phyloP scores from a whole-genome alignment of 1,140 invertebrate species.

The Drosophila albomicans region DNA sequence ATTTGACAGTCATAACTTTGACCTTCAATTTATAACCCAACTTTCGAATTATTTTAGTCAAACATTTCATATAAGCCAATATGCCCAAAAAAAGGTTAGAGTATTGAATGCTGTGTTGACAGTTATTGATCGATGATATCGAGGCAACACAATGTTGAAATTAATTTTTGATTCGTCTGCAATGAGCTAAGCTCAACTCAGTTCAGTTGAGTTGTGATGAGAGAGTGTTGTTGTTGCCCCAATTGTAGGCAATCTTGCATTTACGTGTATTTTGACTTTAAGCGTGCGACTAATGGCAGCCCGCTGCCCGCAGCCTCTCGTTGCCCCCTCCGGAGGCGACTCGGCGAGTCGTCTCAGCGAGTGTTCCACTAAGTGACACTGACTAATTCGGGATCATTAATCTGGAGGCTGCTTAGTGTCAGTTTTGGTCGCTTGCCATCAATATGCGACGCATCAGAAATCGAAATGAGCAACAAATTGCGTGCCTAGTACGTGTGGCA shows the following conservation, averaged over 20 bases:
- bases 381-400: conserved; percentile 78
- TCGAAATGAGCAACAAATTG: conserved; percentile 43
- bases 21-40: too few species aligned
- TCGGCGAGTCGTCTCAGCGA: conserved; percentile 22
- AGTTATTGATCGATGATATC: conserved; percentile 81
- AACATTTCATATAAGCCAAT: neutral
- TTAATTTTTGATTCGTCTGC: conserved; percentile 70
- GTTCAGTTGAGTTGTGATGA: neutral
- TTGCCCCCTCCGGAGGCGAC: neutral
- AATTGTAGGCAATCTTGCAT: conserved; percentile 63
- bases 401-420: conserved; percentile 76
- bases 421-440: conserved; percentile 52
- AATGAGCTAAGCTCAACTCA: conserved; percentile 30
- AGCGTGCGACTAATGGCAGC: conserved; percentile 23
- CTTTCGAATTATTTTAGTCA: too few species aligned
- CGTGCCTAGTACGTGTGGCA: conserved; percentile 12
- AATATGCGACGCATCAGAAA: conserved; percentile 69
- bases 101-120: conserved; percentile 60
- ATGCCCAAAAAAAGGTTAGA: conserved; percentile 15
- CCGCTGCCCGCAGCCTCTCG: neutral
- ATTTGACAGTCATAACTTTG: too few species aligned
- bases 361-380: conserved; percentile 73
- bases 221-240: conserved; percentile 42
- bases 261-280: conserved; percentile 69
- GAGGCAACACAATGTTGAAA: conserved; percentile 72